Evolutionary conservation across 2,888 invertebrate species (phyloP), one percentile per base, ranked within the genome.

Genomic region (Pseudococcus viburni): DNA sequence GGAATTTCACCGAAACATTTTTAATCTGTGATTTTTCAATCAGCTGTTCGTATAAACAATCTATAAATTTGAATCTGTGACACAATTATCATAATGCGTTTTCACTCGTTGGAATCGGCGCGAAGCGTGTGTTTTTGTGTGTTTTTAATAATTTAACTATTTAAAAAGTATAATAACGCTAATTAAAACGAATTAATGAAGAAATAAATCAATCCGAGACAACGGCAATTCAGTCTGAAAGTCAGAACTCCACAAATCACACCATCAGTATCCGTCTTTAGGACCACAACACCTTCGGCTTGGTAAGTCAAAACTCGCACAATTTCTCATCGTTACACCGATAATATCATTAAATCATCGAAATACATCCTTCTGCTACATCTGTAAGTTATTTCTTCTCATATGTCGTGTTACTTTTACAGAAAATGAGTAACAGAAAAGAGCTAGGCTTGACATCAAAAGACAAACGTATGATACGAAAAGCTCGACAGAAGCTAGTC

Each of bases 391-490:
- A 33, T 9, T 68, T 68, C 33, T 15, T 64, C 19, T 64, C 15
- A 19, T 22, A 6, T 11, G 6, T 22, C 22, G 64, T 11, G 1
- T 59, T 22, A 6, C 8, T 39, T n/a, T 68, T 77, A 48, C 46
- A 48, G 80, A 42, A n/a, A 12, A 88, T 88, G 88, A 88, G 80
- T 83, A 68, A 86, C 11, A 88, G 59, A 55, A 88, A 88, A 83
- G 55, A 77, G 9, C 7, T 48, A 12, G 88, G 88, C 39, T 39
- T 88, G 42, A 88, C 88, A 7, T 77, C 88, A 59, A 88, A 88
- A 55, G 88, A 88, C n/a, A 88, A 88, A 88, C 88, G 88, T 17
- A 22, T 88, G 26, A 80, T 88, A 12, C 88, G 88, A 12, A 88
- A 88, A 39, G 88, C 77, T n/a, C 26, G 88, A n/a, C 88, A 88